These are phyloP conservation scores for Scaptodrosophila latifasciaeformis DNA, from an alignment of 2,888 invertebrate species.

Conservation along the genomic window DNA sequence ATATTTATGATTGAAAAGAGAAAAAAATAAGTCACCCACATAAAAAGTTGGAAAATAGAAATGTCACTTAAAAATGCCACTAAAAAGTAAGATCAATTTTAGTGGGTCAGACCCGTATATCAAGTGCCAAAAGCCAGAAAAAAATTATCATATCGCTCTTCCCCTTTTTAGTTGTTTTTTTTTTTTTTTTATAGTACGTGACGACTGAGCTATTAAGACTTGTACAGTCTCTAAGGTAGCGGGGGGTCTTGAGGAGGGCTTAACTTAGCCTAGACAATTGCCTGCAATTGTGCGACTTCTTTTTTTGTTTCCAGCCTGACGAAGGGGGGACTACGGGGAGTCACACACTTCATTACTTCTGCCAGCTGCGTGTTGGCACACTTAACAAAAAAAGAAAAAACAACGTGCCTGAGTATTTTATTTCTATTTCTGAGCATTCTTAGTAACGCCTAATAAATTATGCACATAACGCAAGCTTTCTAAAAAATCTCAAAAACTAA, in stretches of 20 bases:
- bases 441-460: conserved; percentile 64
- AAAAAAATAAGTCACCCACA: conserved; percentile 7
- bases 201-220: no score
- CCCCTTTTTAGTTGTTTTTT: no score
- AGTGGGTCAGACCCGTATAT: conserved; percentile 45
- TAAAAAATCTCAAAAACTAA: conserved; percentile 38
- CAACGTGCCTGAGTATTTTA: neutral
- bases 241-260: no score
- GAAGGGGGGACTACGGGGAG: no score
- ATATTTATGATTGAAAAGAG: no score
- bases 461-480: conserved; percentile 54
- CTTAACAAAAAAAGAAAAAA: no score
- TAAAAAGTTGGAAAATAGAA: conserved; percentile 12
- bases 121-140: conserved; percentile 4
- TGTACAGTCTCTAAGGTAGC: no score
- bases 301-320: no score
- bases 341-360: conserved; percentile 4
- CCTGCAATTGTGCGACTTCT: neutral
- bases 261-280: no score
- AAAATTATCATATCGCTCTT: conserved; percentile 3
- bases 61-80: neutral
- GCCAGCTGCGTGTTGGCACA: conserved; percentile 2
- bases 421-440: conserved; percentile 48
- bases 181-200: no score
- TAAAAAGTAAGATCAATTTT: conserved; percentile 8